phyloP scores from a whole-genome alignment of 2,113 vertebrate species.

The Passer domesticus region DNA sequence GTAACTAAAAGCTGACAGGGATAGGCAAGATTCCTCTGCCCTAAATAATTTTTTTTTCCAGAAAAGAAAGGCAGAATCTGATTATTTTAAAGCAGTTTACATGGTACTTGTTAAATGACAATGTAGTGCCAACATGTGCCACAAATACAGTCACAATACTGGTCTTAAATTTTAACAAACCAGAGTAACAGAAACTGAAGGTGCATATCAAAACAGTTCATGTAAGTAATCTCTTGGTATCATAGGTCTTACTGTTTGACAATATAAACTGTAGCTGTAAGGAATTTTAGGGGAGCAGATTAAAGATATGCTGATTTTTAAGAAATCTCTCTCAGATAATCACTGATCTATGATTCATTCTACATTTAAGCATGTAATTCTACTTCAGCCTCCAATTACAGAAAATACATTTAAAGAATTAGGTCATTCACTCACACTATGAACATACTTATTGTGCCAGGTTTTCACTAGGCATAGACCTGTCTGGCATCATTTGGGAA shows the following conservation, averaged over 20 bases:
- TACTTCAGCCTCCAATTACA: neutral
- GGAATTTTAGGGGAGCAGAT: neutral
- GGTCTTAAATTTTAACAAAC: neutral
- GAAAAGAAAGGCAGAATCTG: neutral
- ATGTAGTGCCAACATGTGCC: neutral
- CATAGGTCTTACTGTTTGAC: neutral
- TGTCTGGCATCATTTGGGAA: neutral
- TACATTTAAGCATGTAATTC: neutral
- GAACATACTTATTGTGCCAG: neutral
- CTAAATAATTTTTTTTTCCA: neutral
- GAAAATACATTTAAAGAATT: neutral
- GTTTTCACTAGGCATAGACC: neutral
- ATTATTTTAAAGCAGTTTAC: neutral
- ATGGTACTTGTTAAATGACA: neutral
- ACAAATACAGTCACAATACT: neutral
- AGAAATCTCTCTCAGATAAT: neutral
- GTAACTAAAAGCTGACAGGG: neutral
- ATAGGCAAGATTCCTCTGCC: neutral
- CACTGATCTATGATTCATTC: neutral
- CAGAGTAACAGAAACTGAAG: neutral
- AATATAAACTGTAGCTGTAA: neutral
- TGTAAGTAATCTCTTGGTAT: neutral
- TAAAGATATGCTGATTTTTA: neutral
- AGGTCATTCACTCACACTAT: neutral
- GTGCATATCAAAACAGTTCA: neutral